Conservation (phyloP, 2,113 vertebrate genomes). For the Aptenodytes forsteri region DNA sequence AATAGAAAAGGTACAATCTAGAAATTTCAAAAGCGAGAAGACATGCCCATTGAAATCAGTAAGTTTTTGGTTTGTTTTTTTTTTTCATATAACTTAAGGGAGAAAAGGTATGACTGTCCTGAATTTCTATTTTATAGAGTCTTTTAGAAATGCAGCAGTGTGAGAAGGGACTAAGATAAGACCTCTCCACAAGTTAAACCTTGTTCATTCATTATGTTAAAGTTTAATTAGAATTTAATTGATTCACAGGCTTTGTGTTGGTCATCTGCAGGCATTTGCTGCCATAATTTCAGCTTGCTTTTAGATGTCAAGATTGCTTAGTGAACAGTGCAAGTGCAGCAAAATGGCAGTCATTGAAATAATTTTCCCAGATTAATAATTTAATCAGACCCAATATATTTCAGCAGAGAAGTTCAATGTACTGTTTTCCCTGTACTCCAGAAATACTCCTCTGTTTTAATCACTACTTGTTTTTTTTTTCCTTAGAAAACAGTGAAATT, state of each 20-base stretch:
- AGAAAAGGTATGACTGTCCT: not conserved
- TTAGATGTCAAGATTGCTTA: constrained; percentile 1
- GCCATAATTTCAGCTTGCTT: not conserved
- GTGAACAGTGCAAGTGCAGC: not conserved
- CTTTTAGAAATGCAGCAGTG: not conserved
- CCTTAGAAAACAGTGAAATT: not conserved
- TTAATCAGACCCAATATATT: not conserved
- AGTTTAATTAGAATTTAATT: constrained; percentile 25
- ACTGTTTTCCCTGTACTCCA: not conserved
- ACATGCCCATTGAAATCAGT: not conserved
- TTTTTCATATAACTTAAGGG: not conserved
- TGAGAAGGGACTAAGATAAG: not conserved
- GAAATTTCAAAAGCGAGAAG: not conserved
- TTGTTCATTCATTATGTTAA: not conserved
- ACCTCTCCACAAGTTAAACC: not conserved
- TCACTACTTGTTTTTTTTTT: not conserved
- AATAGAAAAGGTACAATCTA: not conserved
- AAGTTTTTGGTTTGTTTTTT: not conserved
- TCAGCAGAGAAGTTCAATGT: not conserved
- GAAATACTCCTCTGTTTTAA: not conserved
- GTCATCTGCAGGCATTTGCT: constrained; percentile 14
- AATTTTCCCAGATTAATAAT: not conserved
- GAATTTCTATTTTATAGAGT: not conserved
- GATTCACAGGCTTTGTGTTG: not conserved
- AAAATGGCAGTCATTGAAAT: constrained; percentile 3